Evolutionary conservation across 2,888 invertebrate species (phyloP).

Genomic region (Aporophyla nigra): DNA sequence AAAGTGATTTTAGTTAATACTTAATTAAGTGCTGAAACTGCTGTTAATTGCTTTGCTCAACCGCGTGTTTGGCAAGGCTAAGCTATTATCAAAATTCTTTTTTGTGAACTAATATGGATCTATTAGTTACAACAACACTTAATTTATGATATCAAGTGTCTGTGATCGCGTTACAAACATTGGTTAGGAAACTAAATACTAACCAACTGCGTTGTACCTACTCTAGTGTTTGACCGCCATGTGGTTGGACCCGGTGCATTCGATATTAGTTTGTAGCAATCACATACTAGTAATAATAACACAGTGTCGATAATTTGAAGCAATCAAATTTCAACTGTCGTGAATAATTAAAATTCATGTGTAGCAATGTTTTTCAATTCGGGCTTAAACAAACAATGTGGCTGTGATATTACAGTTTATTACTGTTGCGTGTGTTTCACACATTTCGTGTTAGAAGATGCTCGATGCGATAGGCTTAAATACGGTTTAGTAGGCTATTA

Average conservation of each 20-base stretch:
- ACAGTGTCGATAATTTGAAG: slow-evolving; percentile 69
- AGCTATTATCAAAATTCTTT: slow-evolving; percentile 61
- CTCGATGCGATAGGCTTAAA: slow-evolving; percentile 23
- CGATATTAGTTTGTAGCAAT: slow-evolving; percentile 83
- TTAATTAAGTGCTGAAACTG: slow-evolving; percentile 58
- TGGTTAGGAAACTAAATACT: slow-evolving; percentile 83
- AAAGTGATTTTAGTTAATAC: slow-evolving; percentile 48
- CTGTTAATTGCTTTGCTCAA: slow-evolving; percentile 56
- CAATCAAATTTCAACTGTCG: slow-evolving; percentile 70
- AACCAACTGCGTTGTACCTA: slow-evolving; percentile 67
- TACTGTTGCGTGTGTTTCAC: slow-evolving; percentile 3
- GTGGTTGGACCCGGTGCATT: slow-evolving; percentile 83
- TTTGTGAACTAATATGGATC: slow-evolving; percentile 58
- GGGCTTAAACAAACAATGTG: slow-evolving; percentile 8
- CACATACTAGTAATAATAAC: slow-evolving; percentile 69
- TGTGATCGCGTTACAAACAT: slow-evolving; percentile 82
- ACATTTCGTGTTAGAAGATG: slow-evolving; percentile 22
- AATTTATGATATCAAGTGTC: slow-evolving; percentile 79
- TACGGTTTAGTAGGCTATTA: slow-evolving; percentile 8
- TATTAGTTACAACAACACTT: slow-evolving; percentile 72
- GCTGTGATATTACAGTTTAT: neutral
- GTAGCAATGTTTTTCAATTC: slow-evolving; percentile 39
- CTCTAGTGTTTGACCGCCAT: slow-evolving; percentile 75
- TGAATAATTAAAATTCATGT: slow-evolving; percentile 55
- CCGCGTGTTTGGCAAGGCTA: slow-evolving; percentile 53